Evolutionary conservation across 1,140 invertebrate species (phyloP).

Genomic region (Drosophila sucinea): DNA sequence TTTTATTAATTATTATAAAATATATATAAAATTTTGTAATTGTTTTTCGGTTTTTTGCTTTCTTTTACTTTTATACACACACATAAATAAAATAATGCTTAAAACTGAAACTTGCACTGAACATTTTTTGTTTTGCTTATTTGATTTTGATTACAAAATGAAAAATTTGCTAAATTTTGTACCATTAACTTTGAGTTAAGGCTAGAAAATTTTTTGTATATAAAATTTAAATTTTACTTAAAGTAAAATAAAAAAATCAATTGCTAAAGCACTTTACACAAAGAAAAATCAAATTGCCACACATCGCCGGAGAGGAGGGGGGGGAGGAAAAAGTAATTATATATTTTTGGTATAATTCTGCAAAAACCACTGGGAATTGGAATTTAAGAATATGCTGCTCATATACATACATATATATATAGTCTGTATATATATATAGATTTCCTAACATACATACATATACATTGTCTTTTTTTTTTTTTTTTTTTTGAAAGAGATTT

Average conservation of each 20-base stretch:
- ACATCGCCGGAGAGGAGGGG: conserved; percentile 35
- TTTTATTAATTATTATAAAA: conserved; percentile 81
- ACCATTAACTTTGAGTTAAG: conserved; percentile 31
- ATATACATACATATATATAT: conserved; percentile 46
- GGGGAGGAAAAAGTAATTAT: conserved; percentile 59
- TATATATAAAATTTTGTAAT: conserved; percentile 59
- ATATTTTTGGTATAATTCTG: conserved; percentile 82
- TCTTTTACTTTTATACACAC: conserved; percentile 60
- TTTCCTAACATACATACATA: conserved; percentile 68
- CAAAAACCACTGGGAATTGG: conserved; percentile 78
- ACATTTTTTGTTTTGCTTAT: conserved; percentile 47
- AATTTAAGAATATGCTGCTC: conserved; percentile 42
- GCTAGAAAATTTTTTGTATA: conserved; percentile 43
- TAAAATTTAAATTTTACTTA: conserved; percentile 73
- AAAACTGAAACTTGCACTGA: conserved; percentile 79
- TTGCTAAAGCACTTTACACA: conserved; percentile 72
- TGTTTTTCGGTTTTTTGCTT: conserved; percentile 40
- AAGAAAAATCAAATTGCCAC: conserved; percentile 69
- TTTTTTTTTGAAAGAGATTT: conserved; percentile 41
- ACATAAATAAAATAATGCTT: conserved; percentile 80
- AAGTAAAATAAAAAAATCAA: conserved; percentile 71
- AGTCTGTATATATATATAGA: conserved; percentile 45
- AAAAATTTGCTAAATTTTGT: conserved; percentile 79
- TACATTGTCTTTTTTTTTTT: conserved; percentile 55
- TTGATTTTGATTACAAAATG: conserved; percentile 47